Base-by-base conservation (phyloP, 2,888 invertebrate genomes). In the Aporophyla lueneburgensis region DNA sequence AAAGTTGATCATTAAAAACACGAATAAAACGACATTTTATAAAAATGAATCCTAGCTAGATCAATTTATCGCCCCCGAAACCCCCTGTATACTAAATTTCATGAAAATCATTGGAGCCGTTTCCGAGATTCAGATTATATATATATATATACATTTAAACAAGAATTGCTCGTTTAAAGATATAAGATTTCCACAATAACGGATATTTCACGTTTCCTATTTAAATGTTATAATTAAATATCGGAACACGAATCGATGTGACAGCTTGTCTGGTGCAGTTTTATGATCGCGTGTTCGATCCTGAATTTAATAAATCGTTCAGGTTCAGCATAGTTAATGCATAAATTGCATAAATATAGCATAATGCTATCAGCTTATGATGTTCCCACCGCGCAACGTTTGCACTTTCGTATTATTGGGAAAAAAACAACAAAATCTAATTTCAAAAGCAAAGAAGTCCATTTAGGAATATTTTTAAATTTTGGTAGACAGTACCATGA, bases 141-240 rank as follows among this genome's bases (percentile, higher is more conserved):
- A n/a, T n/a, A n/a, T n/a, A n/a, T n/a, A n/a, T n/a, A n/a, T n/a
- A n/a, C n/a, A n/a, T n/a, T n/a, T n/a, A n/a, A n/a, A n/a, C n/a
- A n/a, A n/a, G n/a, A n/a, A n/a, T n/a, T n/a, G n/a, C n/a, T n/a
- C n/a, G n/a, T n/a, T n/a, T n/a, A n/a, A n/a, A n/a, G n/a, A n/a
- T n/a, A n/a, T n/a, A n/a, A n/a, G n/a, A n/a, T 53, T 53, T 46
- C 27, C 43, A 46, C 14, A n/a, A 1, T 10, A 43, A 51, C 16
- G 16, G 49, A 73, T 61, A 46, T 19, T n/a, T 61, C 6, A 74
- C 27, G 72, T 73, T 53, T 72, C n/a, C 59, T 46, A 46, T 61
- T 33, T 53, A 59, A 59, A 61, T 51, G 12, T 61, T 7, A 53
- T 53, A 27, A 71, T 74, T 43, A 59, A 43, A 59, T 71, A 51